Evolutionary conservation across 2,797 vertebrate genomes (phyloP).

Genomic region (Orestias chungarensis): DNA sequence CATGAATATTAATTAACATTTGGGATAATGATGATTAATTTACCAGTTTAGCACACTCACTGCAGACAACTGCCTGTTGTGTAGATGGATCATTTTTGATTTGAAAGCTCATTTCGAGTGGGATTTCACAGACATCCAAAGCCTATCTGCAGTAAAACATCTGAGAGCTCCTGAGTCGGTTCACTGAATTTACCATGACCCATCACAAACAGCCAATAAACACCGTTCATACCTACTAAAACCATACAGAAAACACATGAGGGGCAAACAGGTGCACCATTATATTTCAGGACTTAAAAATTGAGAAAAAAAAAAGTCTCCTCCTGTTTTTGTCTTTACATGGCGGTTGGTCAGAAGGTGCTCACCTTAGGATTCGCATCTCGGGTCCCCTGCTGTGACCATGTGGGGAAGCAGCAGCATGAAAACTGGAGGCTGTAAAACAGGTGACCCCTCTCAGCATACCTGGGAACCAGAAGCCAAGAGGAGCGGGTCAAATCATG

Average conservation of each 20-base stretch:
- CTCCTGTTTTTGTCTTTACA: constrained; percentile 29
- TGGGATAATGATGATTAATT: background rate
- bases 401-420: constrained; percentile 29
- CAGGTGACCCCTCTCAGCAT: constrained; percentile 46
- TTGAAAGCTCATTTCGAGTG: constrained; percentile 14
- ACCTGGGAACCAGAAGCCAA: constrained; percentile 37
- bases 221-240: constrained; percentile 22
- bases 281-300: constrained; percentile 5
- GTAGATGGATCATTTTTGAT: background rate
- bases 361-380: constrained; percentile 17
- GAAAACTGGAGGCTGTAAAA: constrained; percentile 53
- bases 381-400: constrained; percentile 43
- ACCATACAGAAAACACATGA: constrained; percentile 11
- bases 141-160: constrained; percentile 45
- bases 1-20: background rate
- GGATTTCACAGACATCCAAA: constrained; percentile 15
- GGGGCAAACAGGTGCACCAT: constrained; percentile 34
- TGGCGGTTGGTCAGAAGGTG: constrained; percentile 26
- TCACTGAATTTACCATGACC: constrained; percentile 47
- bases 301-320: constrained; percentile 10
- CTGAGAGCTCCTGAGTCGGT: constrained; percentile 26
- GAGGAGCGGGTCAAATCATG: constrained; percentile 27
- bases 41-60: background rate
- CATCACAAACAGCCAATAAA: constrained; percentile 33
- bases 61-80: background rate